Percentiles rank a stretch among this genome's conserved stretches.
Evolutionary conservation across 2,113 vertebrate species (phyloP).

Genomic region (Myotis yumanensis): DNA sequence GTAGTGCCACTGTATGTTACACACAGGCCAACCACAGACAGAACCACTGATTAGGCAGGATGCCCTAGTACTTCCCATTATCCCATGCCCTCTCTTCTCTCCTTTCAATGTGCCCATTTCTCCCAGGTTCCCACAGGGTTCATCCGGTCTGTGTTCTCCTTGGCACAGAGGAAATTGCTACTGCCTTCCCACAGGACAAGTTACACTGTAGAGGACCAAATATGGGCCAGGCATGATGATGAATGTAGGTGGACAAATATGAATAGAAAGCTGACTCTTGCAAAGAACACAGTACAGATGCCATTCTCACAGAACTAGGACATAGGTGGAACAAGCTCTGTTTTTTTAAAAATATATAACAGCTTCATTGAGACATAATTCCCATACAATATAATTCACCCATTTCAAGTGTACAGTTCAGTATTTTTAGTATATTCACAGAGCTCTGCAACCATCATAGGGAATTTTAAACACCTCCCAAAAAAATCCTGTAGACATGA

Average conservation of each 20-base stretch:
- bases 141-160: not conserved
- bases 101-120: not conserved
- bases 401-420: too few species aligned
- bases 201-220: not conserved
- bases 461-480: not conserved
- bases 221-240: not conserved
- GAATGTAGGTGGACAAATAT: not conserved
- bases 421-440: too few species aligned
- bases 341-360: not conserved
- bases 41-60: rapidly evolving
- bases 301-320: not conserved
- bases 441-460: too few species aligned
- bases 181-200: not conserved
- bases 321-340: not conserved
- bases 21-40: not conserved
- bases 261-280: not conserved
- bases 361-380: not conserved
- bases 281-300: not conserved
- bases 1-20: rapidly evolving
- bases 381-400: too few species aligned
- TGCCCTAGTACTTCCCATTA: not conserved
- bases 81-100: too few species aligned
- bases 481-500: not conserved
- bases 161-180: not conserved
- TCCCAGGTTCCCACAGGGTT: not conserved